A percentile compares a stretch with the other conserved stretches of the same genome.
Evolutionary conservation across 2,797 vertebrate species (phyloP).

Genomic region (Periparus ater): DNA sequence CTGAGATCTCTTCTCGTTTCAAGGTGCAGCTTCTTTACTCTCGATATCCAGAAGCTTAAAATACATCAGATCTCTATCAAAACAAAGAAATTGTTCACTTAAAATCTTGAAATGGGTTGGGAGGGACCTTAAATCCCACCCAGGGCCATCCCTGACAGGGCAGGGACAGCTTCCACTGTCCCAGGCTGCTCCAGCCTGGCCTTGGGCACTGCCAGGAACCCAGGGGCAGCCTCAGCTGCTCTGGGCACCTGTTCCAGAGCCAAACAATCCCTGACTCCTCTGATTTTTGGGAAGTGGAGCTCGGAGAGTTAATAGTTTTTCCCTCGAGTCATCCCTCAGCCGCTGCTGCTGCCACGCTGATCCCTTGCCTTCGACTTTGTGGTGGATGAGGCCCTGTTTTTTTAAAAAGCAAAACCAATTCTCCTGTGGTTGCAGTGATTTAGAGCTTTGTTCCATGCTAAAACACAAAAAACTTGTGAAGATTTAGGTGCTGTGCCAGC

Average conservation of each 20-base stretch:
- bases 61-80: background rate
- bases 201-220: background rate
- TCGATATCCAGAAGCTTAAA: background rate
- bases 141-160: background rate
- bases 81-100: background rate
- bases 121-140: background rate
- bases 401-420: slow-evolving; percentile 58
- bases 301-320: slow-evolving; percentile 2
- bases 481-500: slow-evolving; percentile 44
- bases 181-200: background rate
- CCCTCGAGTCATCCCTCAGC: background rate
- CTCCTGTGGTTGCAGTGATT: slow-evolving; percentile 49
- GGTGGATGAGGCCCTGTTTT: background rate
- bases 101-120: background rate
- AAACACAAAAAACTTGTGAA: slow-evolving; percentile 36
- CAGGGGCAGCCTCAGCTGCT: background rate
- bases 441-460: slow-evolving; percentile 61
- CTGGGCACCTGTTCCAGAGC: background rate
- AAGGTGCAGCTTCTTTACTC: background rate
- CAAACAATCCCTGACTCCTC: background rate
- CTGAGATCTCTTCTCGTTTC: background rate
- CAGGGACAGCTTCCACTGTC: background rate
- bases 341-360: background rate
- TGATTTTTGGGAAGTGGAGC: background rate
- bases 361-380: background rate